Evolutionary conservation across 2,797 vertebrate genomes (phyloP), one percentile per base, ranked within the genome.

Genomic region (Enteromius unitaeniatus): DNA sequence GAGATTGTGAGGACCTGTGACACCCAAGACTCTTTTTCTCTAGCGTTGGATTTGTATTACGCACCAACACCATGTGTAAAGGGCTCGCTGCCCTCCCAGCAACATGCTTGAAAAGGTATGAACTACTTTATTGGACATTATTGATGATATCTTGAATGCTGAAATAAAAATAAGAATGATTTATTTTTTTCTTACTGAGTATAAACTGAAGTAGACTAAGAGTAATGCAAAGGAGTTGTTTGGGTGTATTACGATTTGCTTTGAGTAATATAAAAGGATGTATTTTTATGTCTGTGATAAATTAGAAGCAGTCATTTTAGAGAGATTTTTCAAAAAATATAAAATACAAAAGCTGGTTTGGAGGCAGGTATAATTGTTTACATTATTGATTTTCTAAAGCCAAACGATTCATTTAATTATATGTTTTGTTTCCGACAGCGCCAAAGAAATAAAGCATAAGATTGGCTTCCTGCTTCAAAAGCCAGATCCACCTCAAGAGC

Each of bases 361-460:
- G n/a, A n/a, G n/a, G n/a, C n/a, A n/a, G n/a, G n/a, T n/a, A n/a
- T n/a, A n/a, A n/a, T n/a, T n/a, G n/a, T 3, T 49, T 51, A 23
- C 9, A 51, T 21, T 51, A 21, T 28, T 34, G 17, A 75, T 3
- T 37, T 9, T 49, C 21, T 60, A 49, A 62, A 62, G 42, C 5
- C 11, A 60, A n/a, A 80, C 6, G 0, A 26, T 40, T n/a, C 0
- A 58, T 58, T 34, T 7, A 67, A 68, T 76, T 6, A 26, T 14
- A 45, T 9, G 15, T 23, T 6, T 37, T 81, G 58, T 55, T 21
- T 83, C 53, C 42, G 73, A 14, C 93, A 98, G 98, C 40, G 97
- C 97, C 80, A 99, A 98, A 93, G 97, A 97, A 82, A 98, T 98
- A 93, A 99, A 98, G 87, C 96, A 97, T 88, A 96, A 97, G 75